Conservation (phyloP, 92 coral and sea anemone genomes). For the Porites cylindrica region DNA sequence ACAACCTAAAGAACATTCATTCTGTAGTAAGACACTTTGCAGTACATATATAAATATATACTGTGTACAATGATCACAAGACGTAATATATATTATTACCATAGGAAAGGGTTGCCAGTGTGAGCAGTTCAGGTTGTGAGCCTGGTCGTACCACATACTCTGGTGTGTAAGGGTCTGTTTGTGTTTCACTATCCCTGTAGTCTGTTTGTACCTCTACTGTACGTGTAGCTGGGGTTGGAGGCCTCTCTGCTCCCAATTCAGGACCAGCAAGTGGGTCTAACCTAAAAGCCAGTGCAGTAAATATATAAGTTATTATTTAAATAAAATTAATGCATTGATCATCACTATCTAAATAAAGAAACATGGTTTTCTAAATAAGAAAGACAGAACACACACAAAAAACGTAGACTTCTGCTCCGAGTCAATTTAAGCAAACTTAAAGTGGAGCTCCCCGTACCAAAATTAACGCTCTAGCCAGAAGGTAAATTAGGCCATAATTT, state of each 20-base stretch:
- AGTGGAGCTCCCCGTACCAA: too few species aligned
- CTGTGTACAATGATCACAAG: not conserved
- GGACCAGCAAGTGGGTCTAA: slow-evolving; percentile 83
- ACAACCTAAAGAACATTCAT: too few species aligned
- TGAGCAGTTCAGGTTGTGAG: slow-evolving; percentile 95
- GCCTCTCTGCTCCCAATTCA: slow-evolving; percentile 75
- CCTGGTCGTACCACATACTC: slow-evolving; percentile 98
- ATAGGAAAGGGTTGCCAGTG: slow-evolving; percentile 93
- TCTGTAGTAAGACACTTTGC: too few species aligned
- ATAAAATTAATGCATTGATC: too few species aligned
- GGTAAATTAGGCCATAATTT: too few species aligned
- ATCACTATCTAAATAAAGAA: too few species aligned
- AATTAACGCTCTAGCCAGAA: too few species aligned
- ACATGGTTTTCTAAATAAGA: too few species aligned
- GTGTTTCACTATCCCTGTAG: slow-evolving; percentile 98
- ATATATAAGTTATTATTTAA: too few species aligned
- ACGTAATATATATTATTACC: slow-evolving; percentile 53
- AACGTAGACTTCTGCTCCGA: too few species aligned
- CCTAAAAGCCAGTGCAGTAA: not conserved
- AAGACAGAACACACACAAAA: too few species aligned
- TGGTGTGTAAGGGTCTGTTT: slow-evolving; percentile 99
- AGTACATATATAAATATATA: not conserved
- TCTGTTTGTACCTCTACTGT: slow-evolving; percentile 97
- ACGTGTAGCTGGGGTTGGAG: slow-evolving; percentile 95
- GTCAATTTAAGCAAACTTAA: too few species aligned